Evolutionary conservation across 2,888 invertebrate genomes (phyloP).

Genomic region (Antitype chi): DNA sequence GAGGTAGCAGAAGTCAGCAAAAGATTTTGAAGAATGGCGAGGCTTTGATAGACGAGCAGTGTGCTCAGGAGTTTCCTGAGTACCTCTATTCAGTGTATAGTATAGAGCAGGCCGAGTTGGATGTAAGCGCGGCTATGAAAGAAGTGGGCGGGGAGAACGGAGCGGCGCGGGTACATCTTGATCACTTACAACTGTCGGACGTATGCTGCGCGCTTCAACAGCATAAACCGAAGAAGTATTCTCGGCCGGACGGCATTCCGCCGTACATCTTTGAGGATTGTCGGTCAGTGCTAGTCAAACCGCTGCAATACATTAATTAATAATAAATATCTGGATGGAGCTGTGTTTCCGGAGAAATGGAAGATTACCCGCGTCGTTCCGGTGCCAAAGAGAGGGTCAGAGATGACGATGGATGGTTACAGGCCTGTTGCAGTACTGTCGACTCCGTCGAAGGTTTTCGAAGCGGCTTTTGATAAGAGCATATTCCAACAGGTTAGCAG

Average conservation of each 20-base stretch:
- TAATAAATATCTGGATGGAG: no score
- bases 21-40: not conserved
- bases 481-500: no score
- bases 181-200: not conserved
- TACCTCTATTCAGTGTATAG: not conserved
- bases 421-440: no score
- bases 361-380: no score
- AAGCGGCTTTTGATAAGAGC: no score
- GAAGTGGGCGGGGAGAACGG: not conserved
- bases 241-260: not conserved
- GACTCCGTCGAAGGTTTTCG: not conserved
- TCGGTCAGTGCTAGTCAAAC: not conserved
- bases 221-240: not conserved
- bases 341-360: no score
- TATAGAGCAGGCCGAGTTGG: not conserved
- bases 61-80: not conserved
- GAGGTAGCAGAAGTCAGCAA: not conserved
- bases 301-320: no score
- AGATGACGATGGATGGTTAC: no score
- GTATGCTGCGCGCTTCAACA: not conserved
- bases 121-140: not conserved
- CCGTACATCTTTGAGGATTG: not conserved
- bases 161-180: not conserved
- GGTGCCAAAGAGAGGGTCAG: no score
- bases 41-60: not conserved